A percentile compares a stretch with the other conserved stretches of the same genome.
phyloP scores from a whole-genome alignment of 2,888 invertebrate species.

The Eilema depressum region DNA sequence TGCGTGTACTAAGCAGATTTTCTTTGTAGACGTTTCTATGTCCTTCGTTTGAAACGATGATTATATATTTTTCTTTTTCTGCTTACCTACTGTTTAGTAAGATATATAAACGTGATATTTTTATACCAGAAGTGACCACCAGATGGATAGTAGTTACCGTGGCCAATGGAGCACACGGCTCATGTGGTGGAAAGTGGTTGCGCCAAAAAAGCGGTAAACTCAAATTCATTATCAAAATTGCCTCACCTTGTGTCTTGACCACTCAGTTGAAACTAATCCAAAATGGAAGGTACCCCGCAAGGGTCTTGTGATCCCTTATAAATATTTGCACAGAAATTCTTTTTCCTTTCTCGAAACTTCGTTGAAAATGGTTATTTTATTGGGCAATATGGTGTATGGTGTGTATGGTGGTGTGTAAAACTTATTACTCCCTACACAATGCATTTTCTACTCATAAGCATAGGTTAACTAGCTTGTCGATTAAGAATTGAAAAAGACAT shows the following conservation, averaged over 20 bases:
- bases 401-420: no score
- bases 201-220: slow-evolving; percentile 5
- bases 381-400: background rate
- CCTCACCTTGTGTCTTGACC: slow-evolving; percentile 28
- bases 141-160: no score
- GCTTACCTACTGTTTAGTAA: background rate
- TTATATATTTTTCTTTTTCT: background rate
- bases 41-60: background rate
- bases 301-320: slow-evolving; percentile 36
- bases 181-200: no score
- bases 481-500: no score
- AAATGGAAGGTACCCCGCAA: slow-evolving; percentile 31
- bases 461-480: no score
- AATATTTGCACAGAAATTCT: slow-evolving; percentile 37
- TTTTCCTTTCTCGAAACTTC: slow-evolving; percentile 28
- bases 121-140: no score
- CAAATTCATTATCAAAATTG: slow-evolving; percentile 30
- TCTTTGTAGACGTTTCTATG: slow-evolving; percentile 8
- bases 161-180: no score
- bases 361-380: slow-evolving; percentile 28
- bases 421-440: background rate
- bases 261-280: slow-evolving; percentile 42
- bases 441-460: no score
- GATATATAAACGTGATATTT: no score
- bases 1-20: slow-evolving; percentile 23